Conservation (phyloP, 2,113 vertebrate species). For the Meleagris gallopavo region DNA sequence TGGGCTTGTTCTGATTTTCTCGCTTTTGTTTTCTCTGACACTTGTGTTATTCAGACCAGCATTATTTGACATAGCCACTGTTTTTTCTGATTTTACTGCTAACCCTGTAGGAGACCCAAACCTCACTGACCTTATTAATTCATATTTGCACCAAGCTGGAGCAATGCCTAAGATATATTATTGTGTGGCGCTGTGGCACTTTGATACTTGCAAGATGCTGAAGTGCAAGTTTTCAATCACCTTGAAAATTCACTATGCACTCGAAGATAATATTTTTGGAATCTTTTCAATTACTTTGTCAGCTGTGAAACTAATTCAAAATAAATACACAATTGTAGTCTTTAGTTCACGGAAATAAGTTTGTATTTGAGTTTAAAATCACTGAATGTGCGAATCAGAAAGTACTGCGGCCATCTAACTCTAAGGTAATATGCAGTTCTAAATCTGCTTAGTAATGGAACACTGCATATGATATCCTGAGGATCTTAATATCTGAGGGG, state of each 20-base stretch:
- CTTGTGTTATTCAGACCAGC: not conserved
- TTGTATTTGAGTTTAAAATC: not conserved
- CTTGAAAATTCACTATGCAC: not conserved
- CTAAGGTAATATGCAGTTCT: accelerated
- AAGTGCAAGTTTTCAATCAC: not conserved
- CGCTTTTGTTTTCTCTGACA: not conserved
- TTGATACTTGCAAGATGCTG: not conserved
- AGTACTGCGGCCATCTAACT: not conserved
- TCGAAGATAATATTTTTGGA: not conserved
- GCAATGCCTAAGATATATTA: not conserved
- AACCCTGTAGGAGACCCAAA: not conserved
- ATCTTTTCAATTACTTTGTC: not conserved
- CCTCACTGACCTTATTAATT: not conserved
- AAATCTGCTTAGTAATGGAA: not conserved
- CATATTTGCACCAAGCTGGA: not conserved
- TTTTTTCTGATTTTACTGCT: not conserved
- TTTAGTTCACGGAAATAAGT: not conserved
- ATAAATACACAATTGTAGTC: not conserved
- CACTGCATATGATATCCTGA: accelerated
- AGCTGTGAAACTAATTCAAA: not conserved
- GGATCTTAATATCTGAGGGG: not conserved
- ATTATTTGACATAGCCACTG: not conserved
- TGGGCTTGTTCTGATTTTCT: not conserved
- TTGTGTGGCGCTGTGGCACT: not conserved
- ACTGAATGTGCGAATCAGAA: not conserved